These are phyloP conservation scores for Lasioglossum malachurum DNA, from an alignment of 2,888 invertebrate genomes.

Conservation along the genomic window DNA sequence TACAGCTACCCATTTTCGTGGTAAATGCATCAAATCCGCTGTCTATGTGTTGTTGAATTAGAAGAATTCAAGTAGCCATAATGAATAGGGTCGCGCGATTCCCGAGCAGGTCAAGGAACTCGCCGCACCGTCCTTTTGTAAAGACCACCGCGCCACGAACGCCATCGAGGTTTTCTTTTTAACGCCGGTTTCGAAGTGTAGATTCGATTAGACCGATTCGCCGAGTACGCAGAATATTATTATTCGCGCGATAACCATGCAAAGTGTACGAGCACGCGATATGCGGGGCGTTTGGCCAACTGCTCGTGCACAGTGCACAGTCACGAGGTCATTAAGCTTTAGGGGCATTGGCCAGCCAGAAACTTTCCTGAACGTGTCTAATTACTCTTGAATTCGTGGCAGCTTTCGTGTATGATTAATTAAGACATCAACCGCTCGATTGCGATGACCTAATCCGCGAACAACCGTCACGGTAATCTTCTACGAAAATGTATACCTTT, in stretches of 20 bases:
- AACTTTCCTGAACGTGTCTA: slow-evolving; percentile 55
- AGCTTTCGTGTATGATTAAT: neutral
- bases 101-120: slow-evolving; percentile 25
- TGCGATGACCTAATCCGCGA: neutral
- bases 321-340: slow-evolving; percentile 81
- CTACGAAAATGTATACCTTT: neutral
- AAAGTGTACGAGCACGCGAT: slow-evolving; percentile 73
- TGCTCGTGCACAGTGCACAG: slow-evolving; percentile 76
- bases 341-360: slow-evolving; percentile 67
- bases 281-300: slow-evolving; percentile 74
- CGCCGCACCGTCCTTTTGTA: no score
- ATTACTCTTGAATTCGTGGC: slow-evolving; percentile 26
- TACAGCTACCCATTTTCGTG: no score
- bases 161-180: slow-evolving; percentile 15
- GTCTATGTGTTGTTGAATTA: no score
- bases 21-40: no score
- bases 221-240: slow-evolving; percentile 32
- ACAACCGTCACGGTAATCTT: neutral
- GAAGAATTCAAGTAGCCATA: no score
- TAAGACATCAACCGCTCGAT: neutral
- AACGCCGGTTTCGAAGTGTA: neutral
- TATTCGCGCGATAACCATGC: slow-evolving; percentile 54
- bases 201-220: slow-evolving; percentile 38
- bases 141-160: neutral
- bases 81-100: neutral